Conservation (phyloP, 2,888 invertebrate species). For the Morpho deidamia region DNA sequence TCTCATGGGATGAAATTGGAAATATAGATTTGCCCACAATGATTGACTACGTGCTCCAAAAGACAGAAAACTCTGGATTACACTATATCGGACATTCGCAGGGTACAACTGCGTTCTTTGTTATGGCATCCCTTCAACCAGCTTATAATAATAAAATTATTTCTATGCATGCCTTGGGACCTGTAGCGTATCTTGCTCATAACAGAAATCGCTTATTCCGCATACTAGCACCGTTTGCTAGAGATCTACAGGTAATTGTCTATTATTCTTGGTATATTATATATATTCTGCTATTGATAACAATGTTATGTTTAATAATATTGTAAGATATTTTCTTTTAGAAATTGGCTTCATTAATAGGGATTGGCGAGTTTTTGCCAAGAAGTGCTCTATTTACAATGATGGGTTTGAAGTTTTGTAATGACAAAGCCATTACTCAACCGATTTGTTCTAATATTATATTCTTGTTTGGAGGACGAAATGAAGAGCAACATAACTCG, state of each 20-base stretch:
- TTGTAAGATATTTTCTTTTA: conserved; percentile 24
- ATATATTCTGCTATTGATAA: no score
- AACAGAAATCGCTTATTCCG: conserved; percentile 68
- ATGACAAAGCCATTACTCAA: conserved; percentile 67
- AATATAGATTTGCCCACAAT: conserved; percentile 87
- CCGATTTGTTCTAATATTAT: conserved; percentile 82
- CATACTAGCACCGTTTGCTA: conserved; percentile 54
- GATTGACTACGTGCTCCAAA: conserved; percentile 82
- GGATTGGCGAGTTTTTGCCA: conserved; percentile 80
- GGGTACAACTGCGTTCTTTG: conserved; percentile 54
- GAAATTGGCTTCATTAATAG: conserved; percentile 50
- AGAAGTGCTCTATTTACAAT: conserved; percentile 65
- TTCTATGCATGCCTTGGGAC: conserved; percentile 83
- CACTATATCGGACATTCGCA: conserved; percentile 63
- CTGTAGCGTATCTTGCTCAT: conserved; percentile 81
- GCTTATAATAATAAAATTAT: conserved; percentile 80
- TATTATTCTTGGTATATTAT: no score
- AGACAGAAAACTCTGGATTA: conserved; percentile 73
- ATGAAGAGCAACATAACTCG: conserved; percentile 72
- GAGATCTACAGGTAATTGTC: conserved; percentile 52
- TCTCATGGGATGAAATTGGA: conserved; percentile 92
- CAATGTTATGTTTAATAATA: not conserved
- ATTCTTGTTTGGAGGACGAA: conserved; percentile 82
- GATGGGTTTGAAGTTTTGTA: conserved; percentile 66
- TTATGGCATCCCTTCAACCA: conserved; percentile 50